These are phyloP conservation scores for Nicator chloris DNA, from an alignment of 2,113 vertebrate species.

Conservation along the genomic window DNA sequence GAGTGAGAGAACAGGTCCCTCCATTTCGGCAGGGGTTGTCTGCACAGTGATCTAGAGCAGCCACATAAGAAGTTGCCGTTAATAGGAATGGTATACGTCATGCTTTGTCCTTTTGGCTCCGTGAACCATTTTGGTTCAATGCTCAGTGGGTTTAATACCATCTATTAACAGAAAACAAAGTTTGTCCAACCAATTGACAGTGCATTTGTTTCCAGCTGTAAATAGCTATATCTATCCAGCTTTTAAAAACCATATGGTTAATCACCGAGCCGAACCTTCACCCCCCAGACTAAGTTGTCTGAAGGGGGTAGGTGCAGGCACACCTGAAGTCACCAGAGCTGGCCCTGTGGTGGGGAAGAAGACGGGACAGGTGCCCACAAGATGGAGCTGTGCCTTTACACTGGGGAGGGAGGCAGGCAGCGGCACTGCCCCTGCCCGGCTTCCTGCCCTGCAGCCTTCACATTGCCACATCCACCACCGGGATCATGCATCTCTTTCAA, in stretches of 20 bases:
- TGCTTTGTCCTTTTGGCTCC: background rate
- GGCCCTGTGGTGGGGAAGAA: background rate
- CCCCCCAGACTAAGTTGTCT: too few relatives aligned
- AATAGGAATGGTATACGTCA: background rate
- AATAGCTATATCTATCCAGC: background rate
- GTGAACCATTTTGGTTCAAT: background rate
- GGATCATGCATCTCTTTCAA: background rate
- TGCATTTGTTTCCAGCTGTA: background rate
- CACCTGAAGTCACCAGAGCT: rapidly evolving
- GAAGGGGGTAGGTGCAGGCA: background rate
- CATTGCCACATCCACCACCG: rapidly evolving
- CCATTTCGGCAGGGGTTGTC: constrained; percentile 80
- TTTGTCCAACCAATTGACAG: background rate
- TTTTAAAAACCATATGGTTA: background rate
- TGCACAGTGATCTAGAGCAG: constrained; percentile 67
- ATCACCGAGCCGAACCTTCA: background rate
- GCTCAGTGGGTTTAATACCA: background rate
- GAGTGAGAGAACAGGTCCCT: constrained; percentile 73
- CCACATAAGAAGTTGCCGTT: background rate
- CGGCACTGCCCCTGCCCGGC: background rate
- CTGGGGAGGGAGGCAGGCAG: background rate
- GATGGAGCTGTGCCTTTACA: constrained; percentile 59
- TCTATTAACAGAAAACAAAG: background rate
- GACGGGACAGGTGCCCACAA: constrained; percentile 29
- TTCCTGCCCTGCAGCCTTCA: background rate